Percentiles rank a stretch among this genome's conserved stretches.
Conservation (phyloP, 2,888 invertebrate genomes). For the Chloroclysta siterata region DNA sequence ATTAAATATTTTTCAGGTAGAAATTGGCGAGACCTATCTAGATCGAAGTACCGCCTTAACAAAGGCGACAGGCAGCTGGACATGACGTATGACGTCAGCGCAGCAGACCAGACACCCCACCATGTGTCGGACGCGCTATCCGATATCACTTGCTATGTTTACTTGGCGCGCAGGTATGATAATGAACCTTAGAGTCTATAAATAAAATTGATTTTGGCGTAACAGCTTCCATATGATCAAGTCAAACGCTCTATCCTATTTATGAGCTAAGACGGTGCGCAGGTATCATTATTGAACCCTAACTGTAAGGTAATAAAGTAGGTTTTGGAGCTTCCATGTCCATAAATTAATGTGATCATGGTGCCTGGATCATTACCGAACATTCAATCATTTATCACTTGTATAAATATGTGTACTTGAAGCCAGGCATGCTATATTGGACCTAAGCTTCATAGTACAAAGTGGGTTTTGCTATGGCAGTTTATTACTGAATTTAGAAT, state of each 20-base stretch:
- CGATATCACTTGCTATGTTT: constrained; percentile 98
- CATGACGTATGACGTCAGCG: constrained; percentile 91
- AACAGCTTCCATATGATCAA: background rate
- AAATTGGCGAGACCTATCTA: constrained; percentile 95
- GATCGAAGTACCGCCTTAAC: constrained; percentile 97
- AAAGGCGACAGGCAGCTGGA: constrained; percentile 98
- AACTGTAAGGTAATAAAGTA: background rate
- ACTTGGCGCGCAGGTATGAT: constrained; percentile 87
- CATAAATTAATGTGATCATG: background rate
- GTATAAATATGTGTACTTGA: too few species aligned
- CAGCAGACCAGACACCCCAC: constrained; percentile 90
- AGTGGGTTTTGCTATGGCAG: too few species aligned
- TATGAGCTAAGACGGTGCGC: background rate
- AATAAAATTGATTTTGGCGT: background rate
- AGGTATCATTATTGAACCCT: background rate
- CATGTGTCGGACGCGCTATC: constrained; percentile 98
- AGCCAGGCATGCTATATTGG: too few species aligned
- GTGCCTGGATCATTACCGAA: background rate
- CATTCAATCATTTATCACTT: background rate
- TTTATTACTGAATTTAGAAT: too few species aligned
- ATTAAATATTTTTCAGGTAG: constrained; percentile 64
- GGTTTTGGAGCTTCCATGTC: background rate
- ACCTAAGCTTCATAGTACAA: too few species aligned
- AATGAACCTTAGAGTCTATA: background rate
- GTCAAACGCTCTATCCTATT: too few species aligned